Conservation (phyloP, 2,113 vertebrate genomes). For the Vidua chalybeata region DNA sequence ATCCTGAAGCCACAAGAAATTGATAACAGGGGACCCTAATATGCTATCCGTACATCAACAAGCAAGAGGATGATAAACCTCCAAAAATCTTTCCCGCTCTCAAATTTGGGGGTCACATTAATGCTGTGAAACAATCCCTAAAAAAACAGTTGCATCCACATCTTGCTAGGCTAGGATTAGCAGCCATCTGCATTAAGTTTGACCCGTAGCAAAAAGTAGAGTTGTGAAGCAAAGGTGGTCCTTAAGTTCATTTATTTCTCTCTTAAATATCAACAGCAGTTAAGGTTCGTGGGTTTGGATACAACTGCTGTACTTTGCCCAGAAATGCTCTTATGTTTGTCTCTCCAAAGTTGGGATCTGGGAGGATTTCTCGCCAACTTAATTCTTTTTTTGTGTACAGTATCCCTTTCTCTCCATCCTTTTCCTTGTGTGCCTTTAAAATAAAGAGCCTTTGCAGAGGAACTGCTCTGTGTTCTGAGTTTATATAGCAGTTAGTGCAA, state of each 20-base stretch:
- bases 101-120: conserved; percentile 14
- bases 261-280: not conserved
- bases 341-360: not conserved
- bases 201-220: not conserved
- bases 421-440: not conserved
- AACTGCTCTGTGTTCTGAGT: conserved; percentile 30
- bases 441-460: conserved; percentile 31
- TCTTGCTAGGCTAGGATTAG: not conserved
- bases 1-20: conserved; percentile 49
- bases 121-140: not conserved
- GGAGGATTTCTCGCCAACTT: not conserved
- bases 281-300: not conserved
- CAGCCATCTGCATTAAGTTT: not conserved
- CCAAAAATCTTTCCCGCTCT: not conserved
- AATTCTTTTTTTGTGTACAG: not conserved
- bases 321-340: not conserved
- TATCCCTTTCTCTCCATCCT: not conserved
- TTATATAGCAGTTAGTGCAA: conserved; percentile 55
- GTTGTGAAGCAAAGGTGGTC: not conserved
- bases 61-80: conserved; percentile 45
- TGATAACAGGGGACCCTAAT: conserved; percentile 16
- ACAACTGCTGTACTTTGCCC: not conserved
- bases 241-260: not conserved
- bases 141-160: not conserved
- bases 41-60: not conserved